phyloP scores from a whole-genome alignment of 1,140 invertebrate species.

The Cyclina sinensis region DNA sequence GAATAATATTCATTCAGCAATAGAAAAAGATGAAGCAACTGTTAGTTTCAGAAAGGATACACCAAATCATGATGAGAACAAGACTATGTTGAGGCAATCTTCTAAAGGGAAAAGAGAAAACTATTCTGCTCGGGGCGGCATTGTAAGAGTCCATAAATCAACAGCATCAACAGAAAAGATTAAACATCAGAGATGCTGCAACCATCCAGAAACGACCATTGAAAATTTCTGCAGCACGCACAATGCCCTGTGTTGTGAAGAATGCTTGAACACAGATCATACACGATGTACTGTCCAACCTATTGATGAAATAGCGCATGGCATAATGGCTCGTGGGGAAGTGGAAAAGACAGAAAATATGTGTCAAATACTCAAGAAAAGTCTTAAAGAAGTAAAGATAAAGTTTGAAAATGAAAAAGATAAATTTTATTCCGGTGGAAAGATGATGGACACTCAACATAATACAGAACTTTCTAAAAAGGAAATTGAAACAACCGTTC shows the following conservation, averaged over 20 bases:
- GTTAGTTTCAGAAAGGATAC: too few relatives aligned
- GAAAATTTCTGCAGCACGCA: conserved; percentile 38
- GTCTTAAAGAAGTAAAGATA: neutral
- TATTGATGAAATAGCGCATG: conserved; percentile 49
- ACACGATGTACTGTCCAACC: conserved; percentile 30
- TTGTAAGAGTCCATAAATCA: neutral
- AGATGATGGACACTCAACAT: neutral
- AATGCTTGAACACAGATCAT: conserved; percentile 20
- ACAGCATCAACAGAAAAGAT: neutral
- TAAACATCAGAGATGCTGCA: neutral
- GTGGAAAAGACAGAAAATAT: neutral
- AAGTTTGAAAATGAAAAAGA: neutral
- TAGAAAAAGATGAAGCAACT: too few relatives aligned
- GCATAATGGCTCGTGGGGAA: neutral
- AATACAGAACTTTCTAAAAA: too few relatives aligned
- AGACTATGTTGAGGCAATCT: neutral
- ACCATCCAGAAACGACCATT: conserved; percentile 16
- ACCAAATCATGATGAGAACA: neutral
- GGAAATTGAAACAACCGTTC: too few relatives aligned
- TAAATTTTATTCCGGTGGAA: neutral
- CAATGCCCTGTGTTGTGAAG: conserved; percentile 23
- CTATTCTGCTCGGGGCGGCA: conserved; percentile 14
- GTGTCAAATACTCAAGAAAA: neutral
- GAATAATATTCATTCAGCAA: too few relatives aligned
- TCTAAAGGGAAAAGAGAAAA: neutral